phyloP scores from a whole-genome alignment of 64 coral and sea anemone genomes.

The Exaiptasia diaphana region DNA sequence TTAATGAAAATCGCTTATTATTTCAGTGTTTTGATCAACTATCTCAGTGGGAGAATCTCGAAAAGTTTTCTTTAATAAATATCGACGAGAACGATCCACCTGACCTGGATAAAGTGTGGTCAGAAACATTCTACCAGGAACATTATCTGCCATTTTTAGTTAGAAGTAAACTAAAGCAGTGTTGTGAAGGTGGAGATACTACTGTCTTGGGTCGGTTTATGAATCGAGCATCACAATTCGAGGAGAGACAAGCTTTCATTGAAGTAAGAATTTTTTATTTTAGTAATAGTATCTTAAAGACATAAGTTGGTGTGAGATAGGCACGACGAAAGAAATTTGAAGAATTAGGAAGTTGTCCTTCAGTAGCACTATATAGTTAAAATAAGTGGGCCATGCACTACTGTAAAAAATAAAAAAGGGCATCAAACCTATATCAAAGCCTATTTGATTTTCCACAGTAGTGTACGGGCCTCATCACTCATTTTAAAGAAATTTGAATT shows the following conservation, averaged over 20 bases:
- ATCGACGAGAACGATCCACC: slow-evolving; percentile 67
- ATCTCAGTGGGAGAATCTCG: slow-evolving; percentile 78
- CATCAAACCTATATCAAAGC: too few relatives aligned
- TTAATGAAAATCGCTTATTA: too few relatives aligned
- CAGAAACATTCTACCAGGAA: slow-evolving; percentile 82
- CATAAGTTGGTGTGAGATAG: too few relatives aligned
- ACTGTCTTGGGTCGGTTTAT: slow-evolving; percentile 54
- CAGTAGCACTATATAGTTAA: too few relatives aligned
- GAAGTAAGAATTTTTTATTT: slow-evolving; percentile 68
- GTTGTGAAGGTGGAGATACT: slow-evolving; percentile 36
- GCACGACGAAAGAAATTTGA: too few relatives aligned
- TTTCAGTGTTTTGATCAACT: slow-evolving; percentile 81
- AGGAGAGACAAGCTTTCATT: slow-evolving; percentile 58
- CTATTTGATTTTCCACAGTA: too few relatives aligned
- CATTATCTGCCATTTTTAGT: slow-evolving; percentile 90
- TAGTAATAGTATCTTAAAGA: too few relatives aligned
- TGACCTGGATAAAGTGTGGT: slow-evolving; percentile 89
- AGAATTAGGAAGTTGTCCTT: too few relatives aligned
- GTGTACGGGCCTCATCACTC: too few relatives aligned
- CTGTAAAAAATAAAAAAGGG: too few relatives aligned
- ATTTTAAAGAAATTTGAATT: too few relatives aligned
- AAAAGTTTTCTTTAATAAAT: slow-evolving; percentile 45
- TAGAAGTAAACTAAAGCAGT: slow-evolving; percentile 71
- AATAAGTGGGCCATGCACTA: too few relatives aligned
- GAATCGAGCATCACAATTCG: slow-evolving; percentile 26